Percentiles rank a stretch among this genome's conserved stretches.
Evolutionary conservation across 2,888 invertebrate species (phyloP).

Genomic region (Helicoverpa assulta): DNA sequence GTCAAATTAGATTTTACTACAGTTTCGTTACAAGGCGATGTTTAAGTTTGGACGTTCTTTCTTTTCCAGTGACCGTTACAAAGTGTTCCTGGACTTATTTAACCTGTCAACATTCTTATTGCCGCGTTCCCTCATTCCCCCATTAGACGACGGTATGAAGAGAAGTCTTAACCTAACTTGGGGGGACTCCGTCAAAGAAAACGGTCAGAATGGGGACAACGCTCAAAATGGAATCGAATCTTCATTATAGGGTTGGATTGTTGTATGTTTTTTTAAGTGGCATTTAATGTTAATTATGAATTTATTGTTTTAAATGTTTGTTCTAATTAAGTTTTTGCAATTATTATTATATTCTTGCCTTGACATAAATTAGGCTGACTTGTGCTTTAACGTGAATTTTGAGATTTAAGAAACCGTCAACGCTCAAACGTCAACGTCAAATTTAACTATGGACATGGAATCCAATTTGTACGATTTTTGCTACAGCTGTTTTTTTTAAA

Average conservation of each 20-base stretch:
- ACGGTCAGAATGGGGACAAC: constrained; percentile 24
- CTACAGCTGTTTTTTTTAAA: too few species aligned
- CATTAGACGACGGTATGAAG: constrained; percentile 95
- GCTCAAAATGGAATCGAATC: constrained; percentile 58
- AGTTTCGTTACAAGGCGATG: too few species aligned
- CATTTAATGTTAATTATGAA: constrained; percentile 2
- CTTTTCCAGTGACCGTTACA: constrained; percentile 97
- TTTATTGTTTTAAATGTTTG: too few species aligned
- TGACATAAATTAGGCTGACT: too few species aligned
- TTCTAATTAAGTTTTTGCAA: background rate
- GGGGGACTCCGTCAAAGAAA: constrained; percentile 75
- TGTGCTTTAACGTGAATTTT: too few species aligned
- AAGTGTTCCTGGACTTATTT: constrained; percentile 99
- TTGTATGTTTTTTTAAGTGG: constrained; percentile 10
- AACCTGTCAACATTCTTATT: constrained; percentile 99
- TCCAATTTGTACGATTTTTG: too few species aligned
- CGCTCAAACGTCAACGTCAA: too few species aligned
- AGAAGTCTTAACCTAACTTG: constrained; percentile 91
- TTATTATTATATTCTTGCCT: too few species aligned
- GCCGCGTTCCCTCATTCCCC: constrained; percentile 97
- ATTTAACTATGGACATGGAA: too few species aligned
- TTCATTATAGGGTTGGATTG: constrained; percentile 65
- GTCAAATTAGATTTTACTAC: too few species aligned
- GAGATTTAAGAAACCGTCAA: too few species aligned
- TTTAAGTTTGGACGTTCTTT: constrained; percentile 1